phyloP scores from a whole-genome alignment of 2,888 invertebrate species.

The Zonitis immaculata region DNA sequence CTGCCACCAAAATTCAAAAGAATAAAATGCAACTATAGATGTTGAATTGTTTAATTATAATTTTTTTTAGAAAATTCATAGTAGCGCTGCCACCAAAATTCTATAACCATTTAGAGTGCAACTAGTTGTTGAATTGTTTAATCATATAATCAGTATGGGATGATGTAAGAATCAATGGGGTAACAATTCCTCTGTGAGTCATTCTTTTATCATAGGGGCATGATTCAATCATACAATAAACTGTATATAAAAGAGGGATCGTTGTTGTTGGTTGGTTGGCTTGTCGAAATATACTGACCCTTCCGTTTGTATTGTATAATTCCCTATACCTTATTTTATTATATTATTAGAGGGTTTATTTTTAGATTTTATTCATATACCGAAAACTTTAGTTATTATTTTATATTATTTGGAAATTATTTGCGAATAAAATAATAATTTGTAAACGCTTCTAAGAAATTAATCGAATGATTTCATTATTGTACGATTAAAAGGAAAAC shows the following conservation, averaged over 20 bases:
- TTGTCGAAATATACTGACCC: conserved; percentile 21
- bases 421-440: no score
- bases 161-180: conserved; percentile 23
- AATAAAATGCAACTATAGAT: no score
- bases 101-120: not conserved
- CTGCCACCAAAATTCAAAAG: no score
- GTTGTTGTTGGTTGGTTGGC: no score
- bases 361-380: no score
- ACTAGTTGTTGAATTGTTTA: not conserved
- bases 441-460: conserved; percentile 5
- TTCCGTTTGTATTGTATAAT: conserved; percentile 16
- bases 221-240: conserved; percentile 31
- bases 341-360: no score
- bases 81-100: not conserved
- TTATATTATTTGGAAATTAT: no score
- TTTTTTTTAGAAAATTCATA: no score
- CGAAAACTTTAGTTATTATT: no score
- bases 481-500: no score
- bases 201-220: conserved; percentile 28
- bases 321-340: no score
- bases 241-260: conserved; percentile 4
- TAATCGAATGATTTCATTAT: not conserved
- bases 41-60: no score
- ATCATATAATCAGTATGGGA: not conserved
- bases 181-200: conserved; percentile 32